Percentiles rank a stretch among this genome's conserved stretches.
Evolutionary conservation across 2,888 invertebrate species (phyloP).

Genomic region (Pogonocherus hispidulus): DNA sequence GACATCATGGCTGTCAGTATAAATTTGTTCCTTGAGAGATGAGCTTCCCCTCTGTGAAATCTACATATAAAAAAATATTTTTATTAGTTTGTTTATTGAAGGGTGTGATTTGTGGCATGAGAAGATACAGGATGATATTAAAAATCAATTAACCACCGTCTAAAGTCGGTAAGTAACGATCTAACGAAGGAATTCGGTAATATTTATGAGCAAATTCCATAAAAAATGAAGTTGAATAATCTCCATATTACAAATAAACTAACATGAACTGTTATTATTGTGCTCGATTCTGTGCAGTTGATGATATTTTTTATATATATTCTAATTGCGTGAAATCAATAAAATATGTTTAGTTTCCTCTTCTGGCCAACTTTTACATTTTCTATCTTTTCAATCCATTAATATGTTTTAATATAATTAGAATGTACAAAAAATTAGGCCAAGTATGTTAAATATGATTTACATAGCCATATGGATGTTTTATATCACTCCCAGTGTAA

Average conservation of each 20-base stretch:
- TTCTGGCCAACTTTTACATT: conserved; percentile 8
- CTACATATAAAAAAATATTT: conserved; percentile 63
- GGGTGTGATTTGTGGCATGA: conserved; percentile 55
- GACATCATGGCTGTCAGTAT: conserved; percentile 98
- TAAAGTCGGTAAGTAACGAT: conserved; percentile 52
- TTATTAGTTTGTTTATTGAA: conserved; percentile 59
- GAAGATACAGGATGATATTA: conserved; percentile 63
- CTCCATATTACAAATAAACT: conserved; percentile 47
- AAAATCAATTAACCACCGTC: conserved; percentile 53
- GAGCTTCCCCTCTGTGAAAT: conserved; percentile 84
- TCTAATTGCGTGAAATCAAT: conserved; percentile 1
- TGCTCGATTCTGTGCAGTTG: conserved; percentile 29
- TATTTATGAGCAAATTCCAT: conserved; percentile 24
- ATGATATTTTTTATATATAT: conserved; percentile 14
- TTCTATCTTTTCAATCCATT: neutral
- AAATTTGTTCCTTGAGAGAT: conserved; percentile 92
- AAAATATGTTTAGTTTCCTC: neutral
- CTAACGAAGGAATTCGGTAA: neutral
- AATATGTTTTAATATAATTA: conserved; percentile 23
- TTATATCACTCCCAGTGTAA: neutral
- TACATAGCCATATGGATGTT: conserved; percentile 45
- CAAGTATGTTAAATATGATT: conserved; percentile 43
- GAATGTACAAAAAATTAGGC: conserved; percentile 46
- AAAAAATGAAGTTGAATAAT: conserved; percentile 29
- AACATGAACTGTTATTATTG: conserved; percentile 33